Evolutionary conservation across 2,797 vertebrate species (phyloP).

Genomic region (Sebastes nivosus): DNA sequence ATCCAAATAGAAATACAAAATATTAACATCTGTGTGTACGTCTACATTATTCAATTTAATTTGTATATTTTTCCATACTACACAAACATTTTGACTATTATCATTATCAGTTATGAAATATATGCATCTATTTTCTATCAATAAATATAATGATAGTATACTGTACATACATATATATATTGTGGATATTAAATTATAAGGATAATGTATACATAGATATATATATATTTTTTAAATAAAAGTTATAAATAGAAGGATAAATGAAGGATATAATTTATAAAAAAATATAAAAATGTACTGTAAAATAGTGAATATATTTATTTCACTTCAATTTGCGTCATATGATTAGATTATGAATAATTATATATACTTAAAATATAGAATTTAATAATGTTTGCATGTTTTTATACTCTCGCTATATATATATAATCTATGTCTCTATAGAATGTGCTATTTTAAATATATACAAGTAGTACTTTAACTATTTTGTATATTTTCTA

Average conservation of each 20-base stretch:
- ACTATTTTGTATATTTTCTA: neutral
- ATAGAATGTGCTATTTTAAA: neutral
- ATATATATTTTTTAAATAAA: neutral
- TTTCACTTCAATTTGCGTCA: neutral
- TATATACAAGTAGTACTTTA: neutral
- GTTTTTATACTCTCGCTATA: neutral
- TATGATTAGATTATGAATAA: neutral
- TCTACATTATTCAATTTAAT: neutral
- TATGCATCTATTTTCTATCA: neutral
- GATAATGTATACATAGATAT: neutral
- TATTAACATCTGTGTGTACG: neutral
- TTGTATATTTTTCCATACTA: neutral
- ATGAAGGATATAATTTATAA: no score
- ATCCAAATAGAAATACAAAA: neutral
- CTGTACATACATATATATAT: no score
- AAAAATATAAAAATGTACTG: no score
- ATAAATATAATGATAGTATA: no score
- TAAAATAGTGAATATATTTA: neutral
- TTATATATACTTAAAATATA: neutral
- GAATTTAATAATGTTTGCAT: neutral
- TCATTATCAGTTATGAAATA: neutral
- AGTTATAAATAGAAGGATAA: no score
- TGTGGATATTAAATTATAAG: neutral
- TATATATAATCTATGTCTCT: neutral
- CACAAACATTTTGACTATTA: neutral